A percentile compares a stretch with the other conserved stretches of the same genome.
phyloP scores from a whole-genome alignment of 2,113 vertebrate genomes.

The Ceyx melanurus region DNA sequence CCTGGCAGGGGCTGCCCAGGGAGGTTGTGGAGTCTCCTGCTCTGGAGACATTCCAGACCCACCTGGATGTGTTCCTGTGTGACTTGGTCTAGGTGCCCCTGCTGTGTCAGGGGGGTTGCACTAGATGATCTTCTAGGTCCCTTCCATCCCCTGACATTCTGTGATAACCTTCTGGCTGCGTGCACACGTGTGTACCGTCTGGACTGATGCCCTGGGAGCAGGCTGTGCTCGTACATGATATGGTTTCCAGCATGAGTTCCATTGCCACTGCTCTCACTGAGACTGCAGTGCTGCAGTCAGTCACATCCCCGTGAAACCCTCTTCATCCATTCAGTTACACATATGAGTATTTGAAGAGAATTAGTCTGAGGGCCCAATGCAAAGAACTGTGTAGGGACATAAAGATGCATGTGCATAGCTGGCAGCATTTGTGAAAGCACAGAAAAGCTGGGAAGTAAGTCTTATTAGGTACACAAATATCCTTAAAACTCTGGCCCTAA shows the following conservation, averaged over 20 bases:
- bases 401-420: neutral
- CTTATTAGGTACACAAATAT: neutral
- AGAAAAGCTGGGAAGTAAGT: neutral
- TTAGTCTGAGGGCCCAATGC: neutral
- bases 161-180: neutral
- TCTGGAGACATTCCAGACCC: too few species aligned
- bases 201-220: rapidly evolving
- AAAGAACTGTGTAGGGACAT: rapidly evolving
- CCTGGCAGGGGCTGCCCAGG: too few species aligned
- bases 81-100: too few species aligned
- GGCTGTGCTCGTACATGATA: rapidly evolving
- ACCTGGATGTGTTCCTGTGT: too few species aligned
- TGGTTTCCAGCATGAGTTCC: rapidly evolving
- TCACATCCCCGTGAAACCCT: neutral
- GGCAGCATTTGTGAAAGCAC: neutral
- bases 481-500: neutral
- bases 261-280: neutral
- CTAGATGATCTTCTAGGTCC: too few species aligned
- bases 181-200: rapidly evolving
- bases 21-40: too few species aligned
- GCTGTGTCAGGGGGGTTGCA: too few species aligned
- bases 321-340: neutral
- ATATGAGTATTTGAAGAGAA: neutral
- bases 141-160: too few species aligned
- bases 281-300: neutral